Percentiles rank a stretch among this genome's conserved stretches.
Conservation (phyloP, 2,797 vertebrate species). For the Brachyalestes nurse region DNA sequence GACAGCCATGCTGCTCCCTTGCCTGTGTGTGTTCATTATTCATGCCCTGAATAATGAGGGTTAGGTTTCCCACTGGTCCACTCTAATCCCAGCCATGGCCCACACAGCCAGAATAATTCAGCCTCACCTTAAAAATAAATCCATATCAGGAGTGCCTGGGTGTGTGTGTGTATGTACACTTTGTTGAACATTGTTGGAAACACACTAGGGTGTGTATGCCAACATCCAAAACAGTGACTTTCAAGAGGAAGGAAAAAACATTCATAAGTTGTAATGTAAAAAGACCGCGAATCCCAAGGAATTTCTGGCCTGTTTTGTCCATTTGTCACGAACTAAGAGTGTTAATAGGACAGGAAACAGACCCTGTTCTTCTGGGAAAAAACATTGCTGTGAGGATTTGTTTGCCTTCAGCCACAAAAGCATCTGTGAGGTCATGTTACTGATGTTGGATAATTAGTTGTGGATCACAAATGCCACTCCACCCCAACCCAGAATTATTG, state of each 20-base stretch:
- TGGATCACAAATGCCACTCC: background rate
- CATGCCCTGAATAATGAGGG: slow-evolving; percentile 73
- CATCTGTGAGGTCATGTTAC: background rate
- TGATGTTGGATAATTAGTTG: background rate
- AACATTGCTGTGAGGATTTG: background rate
- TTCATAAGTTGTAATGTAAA: too few relatives aligned
- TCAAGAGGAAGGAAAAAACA: too few relatives aligned
- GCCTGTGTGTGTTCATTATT: slow-evolving; percentile 75
- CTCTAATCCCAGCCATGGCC: slow-evolving; percentile 68
- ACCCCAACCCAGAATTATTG: background rate
- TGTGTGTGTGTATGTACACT: background rate
- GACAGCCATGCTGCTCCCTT: slow-evolving; percentile 41
- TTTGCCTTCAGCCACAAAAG: background rate
- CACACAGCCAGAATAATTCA: slow-evolving; percentile 79
- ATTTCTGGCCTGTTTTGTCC: too few relatives aligned
- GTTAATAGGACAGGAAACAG: background rate
- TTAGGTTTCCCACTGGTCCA: slow-evolving; percentile 72
- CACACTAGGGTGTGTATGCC: slow-evolving; percentile 8
- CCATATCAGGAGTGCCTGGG: background rate
- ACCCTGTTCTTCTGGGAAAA: background rate
- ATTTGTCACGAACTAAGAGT: too few relatives aligned
- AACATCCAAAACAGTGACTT: too few relatives aligned
- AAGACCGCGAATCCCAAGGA: too few relatives aligned
- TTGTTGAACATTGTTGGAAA: background rate
- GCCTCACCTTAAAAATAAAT: slow-evolving; percentile 77